Base-by-base conservation (phyloP, 2,113 vertebrate genomes). In the Camelus dromedarius region DNA sequence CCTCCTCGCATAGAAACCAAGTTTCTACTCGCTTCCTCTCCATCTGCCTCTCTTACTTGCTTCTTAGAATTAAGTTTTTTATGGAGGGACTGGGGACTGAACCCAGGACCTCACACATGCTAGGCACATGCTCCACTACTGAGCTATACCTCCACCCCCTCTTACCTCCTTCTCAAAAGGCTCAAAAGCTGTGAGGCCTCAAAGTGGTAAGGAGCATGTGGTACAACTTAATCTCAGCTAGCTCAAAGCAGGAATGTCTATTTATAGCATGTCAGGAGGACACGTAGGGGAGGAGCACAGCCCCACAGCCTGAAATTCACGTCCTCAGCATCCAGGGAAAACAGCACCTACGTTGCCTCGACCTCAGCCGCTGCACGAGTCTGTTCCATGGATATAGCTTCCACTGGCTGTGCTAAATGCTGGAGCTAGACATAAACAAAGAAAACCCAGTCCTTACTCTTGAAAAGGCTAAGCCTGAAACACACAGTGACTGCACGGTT, bases 151-250 rank as follows among this genome's bases (percentile, higher is more conserved):
- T 42, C 38, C 38, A 42, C 38, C 52, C 72, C 35, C 26, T 81
- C 67, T 46, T n/a, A n/a, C 26, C 42, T 92, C 80, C 60, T 91
- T 50, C 42, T 76, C n/a, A 69, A 95, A 93, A 72, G 70, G 58
- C 56, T 83, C 82, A 81, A n/a, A n/a, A 66, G 38, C 30, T 76
- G 18, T 6, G 46, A 81, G 80, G 28, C 24, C 52, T 91, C 58
- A 4, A 54, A 88, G 84, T 0, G 26, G 38, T 38, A 56, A 96
- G 50, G 58, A 50, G 30, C 81, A 52, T 19, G 73, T 52, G 79
- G 83, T n/a, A 62, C 54, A 10, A 82, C 38, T 82, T 38, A 83
- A 56, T 56, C 50, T 77, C 30, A 24, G 15, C 28, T 20, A 88
- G 77, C 58, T 82, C 8, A 46, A 18, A 32, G 19, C 28, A 24